phyloP scores from a whole-genome alignment of 2,888 invertebrate genomes.

The Parascotia fuliginaria region DNA sequence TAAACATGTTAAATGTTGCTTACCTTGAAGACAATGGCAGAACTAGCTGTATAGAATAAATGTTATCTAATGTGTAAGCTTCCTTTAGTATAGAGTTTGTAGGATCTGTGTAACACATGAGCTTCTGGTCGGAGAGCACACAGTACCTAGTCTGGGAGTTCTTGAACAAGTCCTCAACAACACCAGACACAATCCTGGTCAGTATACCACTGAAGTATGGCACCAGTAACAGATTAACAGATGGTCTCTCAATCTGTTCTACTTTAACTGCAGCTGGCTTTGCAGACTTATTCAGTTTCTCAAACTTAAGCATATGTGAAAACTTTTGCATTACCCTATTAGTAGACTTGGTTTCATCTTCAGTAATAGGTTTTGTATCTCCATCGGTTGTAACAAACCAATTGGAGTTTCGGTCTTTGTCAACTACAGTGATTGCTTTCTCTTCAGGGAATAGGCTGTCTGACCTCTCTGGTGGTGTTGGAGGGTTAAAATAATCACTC shows the following conservation, averaged over 20 bases:
- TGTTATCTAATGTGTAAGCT: conserved; percentile 88
- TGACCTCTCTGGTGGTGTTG: conserved; percentile 87
- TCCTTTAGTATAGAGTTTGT: conserved; percentile 89
- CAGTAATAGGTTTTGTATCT: conserved; percentile 40
- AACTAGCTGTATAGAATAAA: conserved; percentile 88
- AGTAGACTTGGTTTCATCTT: conserved; percentile 55
- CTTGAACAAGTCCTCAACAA: conserved; percentile 90
- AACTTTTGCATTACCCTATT: conserved; percentile 72
- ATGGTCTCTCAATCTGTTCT: conserved; percentile 79
- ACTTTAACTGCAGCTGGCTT: conserved; percentile 56
- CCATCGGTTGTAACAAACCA: conserved; percentile 66
- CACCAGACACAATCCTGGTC: conserved; percentile 85
- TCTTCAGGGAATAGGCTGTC: conserved; percentile 86
- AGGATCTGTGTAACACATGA: conserved; percentile 91
- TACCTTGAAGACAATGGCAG: conserved; percentile 82
- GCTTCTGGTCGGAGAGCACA: conserved; percentile 89
- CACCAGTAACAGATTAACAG: conserved; percentile 73
- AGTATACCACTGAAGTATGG: conserved; percentile 87
- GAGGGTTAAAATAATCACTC: conserved; percentile 82
- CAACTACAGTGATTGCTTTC: conserved; percentile 35
- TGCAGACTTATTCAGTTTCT: conserved; percentile 66
- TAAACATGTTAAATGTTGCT: conserved; percentile 33
- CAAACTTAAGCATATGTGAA: conserved; percentile 79
- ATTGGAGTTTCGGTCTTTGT: conserved; percentile 73
- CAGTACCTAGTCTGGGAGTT: conserved; percentile 91